These are phyloP conservation scores for Zaprionus camerounensis DNA, from an alignment of 1,140 invertebrate species.

Conservation along the genomic window DNA sequence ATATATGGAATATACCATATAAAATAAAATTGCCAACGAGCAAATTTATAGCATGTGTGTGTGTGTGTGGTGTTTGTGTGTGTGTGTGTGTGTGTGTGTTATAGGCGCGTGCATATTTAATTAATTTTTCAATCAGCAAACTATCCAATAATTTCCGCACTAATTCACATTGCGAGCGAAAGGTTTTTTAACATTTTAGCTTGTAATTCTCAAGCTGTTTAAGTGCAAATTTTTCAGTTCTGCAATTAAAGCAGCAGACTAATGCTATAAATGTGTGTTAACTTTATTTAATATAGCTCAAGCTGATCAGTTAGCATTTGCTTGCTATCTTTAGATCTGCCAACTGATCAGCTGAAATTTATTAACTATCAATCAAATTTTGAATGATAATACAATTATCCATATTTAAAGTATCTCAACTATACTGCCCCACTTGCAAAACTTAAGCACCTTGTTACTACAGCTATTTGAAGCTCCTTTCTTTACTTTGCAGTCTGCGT, in stretches of 20 bases:
- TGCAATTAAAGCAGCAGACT: no score
- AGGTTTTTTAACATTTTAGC: not conserved
- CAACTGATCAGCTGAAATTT: no score
- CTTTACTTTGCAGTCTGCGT: not conserved
- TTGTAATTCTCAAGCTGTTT: constrained; percentile 15
- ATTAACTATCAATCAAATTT: not conserved
- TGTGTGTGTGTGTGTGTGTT: not conserved
- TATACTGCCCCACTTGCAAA: not conserved
- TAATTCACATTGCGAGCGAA: constrained; percentile 8
- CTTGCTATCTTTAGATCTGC: no score
- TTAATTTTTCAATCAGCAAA: constrained; percentile 24
- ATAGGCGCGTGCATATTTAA: constrained; percentile 12
- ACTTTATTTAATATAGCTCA: no score
- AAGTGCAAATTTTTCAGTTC: not conserved
- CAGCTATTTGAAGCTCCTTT: no score
- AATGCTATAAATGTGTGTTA: no score
- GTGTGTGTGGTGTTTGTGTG: not conserved
- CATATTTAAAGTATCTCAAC: not conserved
- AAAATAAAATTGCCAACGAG: constrained; percentile 21
- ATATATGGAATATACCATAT: not conserved
- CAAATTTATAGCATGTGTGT: constrained; percentile 20
- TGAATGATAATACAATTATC: not conserved
- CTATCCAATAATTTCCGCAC: constrained; percentile 30
- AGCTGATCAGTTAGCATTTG: no score
- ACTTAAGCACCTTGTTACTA: not conserved